Conservation (phyloP, 2,888 invertebrate species). For the Pseudococcus jackbeardsleyi region DNA sequence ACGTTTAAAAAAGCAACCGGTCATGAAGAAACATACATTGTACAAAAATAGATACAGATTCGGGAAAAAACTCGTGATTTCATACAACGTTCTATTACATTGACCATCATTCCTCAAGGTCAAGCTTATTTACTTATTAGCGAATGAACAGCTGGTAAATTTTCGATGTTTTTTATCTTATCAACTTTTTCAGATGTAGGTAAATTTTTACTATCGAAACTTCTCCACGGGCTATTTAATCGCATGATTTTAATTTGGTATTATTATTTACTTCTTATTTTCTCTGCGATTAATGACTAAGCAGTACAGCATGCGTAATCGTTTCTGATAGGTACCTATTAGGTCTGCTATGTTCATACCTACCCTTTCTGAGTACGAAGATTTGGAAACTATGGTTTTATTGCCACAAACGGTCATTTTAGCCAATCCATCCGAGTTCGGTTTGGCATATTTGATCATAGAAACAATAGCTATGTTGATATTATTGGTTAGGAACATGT, state of each 20-base stretch:
- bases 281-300: background rate
- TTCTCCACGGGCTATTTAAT: background rate
- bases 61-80: background rate
- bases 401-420: background rate
- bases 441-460: conserved; percentile 31
- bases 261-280: background rate
- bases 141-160: background rate
- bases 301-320: no score
- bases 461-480: conserved; percentile 56
- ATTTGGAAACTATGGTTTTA: background rate
- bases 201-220: background rate
- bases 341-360: background rate
- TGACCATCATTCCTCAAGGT: background rate
- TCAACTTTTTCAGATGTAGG: background rate
- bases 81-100: background rate
- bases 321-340: background rate
- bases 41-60: background rate
- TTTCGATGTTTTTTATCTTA: background rate
- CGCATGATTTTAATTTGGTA: background rate
- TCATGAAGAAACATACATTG: background rate
- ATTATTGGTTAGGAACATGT: conserved; percentile 34
- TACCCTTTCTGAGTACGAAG: background rate
- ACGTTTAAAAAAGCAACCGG: no score
- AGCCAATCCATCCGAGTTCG: background rate
- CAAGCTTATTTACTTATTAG: background rate